Percentiles rank a stretch among this genome's conserved stretches.
Evolutionary conservation across 2,888 invertebrate species (phyloP).

Genomic region (Acrobeloides nanus): DNA sequence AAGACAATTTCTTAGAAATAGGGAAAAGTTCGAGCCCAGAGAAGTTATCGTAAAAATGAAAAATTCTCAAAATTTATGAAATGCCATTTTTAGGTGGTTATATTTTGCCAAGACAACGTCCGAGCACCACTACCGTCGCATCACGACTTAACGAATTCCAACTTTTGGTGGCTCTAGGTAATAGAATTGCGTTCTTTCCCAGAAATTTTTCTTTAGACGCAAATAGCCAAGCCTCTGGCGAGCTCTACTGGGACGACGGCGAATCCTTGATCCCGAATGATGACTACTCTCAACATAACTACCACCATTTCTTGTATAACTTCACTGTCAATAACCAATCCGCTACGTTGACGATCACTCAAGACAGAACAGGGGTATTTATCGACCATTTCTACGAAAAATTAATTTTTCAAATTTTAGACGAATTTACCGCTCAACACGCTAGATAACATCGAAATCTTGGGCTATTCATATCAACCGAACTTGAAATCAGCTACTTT

Average conservation of each 20-base stretch:
- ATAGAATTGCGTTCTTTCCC: too few relatives aligned
- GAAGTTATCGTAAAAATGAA: too few relatives aligned
- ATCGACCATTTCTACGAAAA: too few relatives aligned
- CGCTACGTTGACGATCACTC: not conserved
- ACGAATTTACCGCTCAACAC: too few relatives aligned
- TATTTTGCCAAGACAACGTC: constrained; percentile 59
- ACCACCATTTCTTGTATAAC: constrained; percentile 17
- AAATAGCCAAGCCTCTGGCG: constrained; percentile 17
- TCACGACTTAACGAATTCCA: constrained; percentile 64
- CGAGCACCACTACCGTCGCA: constrained; percentile 33
- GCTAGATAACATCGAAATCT: constrained; percentile 36
- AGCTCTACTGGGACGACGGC: constrained; percentile 25
- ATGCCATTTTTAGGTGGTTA: constrained; percentile 61
- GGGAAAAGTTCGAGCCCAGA: too few relatives aligned
- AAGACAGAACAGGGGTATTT: too few relatives aligned
- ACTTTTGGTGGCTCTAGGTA: constrained; percentile 62
- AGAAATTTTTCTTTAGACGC: too few relatives aligned
- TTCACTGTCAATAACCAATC: not conserved
- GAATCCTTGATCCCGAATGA: constrained; percentile 29
- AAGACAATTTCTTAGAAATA: too few relatives aligned
- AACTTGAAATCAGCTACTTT: constrained; percentile 28
- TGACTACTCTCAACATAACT: constrained; percentile 11
- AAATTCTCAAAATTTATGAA: too few relatives aligned
- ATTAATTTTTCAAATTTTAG: too few relatives aligned
- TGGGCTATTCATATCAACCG: constrained; percentile 29